These are phyloP conservation scores for Drosophila pallidifrons DNA, from an alignment of 1,140 invertebrate species.

Conservation along the genomic window DNA sequence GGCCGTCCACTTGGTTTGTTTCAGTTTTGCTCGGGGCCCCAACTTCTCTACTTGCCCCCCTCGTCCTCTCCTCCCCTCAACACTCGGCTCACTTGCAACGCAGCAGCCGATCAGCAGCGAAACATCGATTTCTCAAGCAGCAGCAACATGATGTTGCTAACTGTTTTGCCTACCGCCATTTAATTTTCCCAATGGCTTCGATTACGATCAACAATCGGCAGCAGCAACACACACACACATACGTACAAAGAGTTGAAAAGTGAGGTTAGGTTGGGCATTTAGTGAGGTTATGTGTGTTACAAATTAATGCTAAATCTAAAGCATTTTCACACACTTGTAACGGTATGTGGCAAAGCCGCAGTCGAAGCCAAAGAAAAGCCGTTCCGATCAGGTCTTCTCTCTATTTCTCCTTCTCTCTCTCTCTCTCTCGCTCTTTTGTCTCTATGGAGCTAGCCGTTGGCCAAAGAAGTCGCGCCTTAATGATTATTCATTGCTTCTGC, in stretches of 20 bases:
- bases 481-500: constrained; percentile 76
- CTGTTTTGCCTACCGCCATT: constrained; percentile 61
- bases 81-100: too few relatives aligned
- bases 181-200: constrained; percentile 65
- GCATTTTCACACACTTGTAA: constrained; percentile 83
- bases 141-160: constrained; percentile 42
- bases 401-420: neutral
- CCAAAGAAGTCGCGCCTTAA: constrained; percentile 68
- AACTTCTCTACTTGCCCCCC: neutral
- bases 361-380: constrained; percentile 59
- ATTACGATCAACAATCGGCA: constrained; percentile 75
- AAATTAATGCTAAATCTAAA: constrained; percentile 82
- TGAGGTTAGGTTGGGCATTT: constrained; percentile 56
- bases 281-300: constrained; percentile 56
- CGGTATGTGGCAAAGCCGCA: constrained; percentile 65
- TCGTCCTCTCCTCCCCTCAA: neutral
- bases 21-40: constrained; percentile 1
- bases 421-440: neutral
- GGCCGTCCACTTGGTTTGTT: constrained; percentile 31
- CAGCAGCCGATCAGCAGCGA: constrained; percentile 6
- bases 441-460: constrained; percentile 43
- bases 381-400: constrained; percentile 30
- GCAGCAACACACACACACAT: constrained; percentile 17
- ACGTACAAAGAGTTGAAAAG: too few relatives aligned
- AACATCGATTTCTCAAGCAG: constrained; percentile 51